These are phyloP conservation scores for Coracopsis vasa DNA, from an alignment of 2,113 vertebrate genomes.

Conservation along the genomic window DNA sequence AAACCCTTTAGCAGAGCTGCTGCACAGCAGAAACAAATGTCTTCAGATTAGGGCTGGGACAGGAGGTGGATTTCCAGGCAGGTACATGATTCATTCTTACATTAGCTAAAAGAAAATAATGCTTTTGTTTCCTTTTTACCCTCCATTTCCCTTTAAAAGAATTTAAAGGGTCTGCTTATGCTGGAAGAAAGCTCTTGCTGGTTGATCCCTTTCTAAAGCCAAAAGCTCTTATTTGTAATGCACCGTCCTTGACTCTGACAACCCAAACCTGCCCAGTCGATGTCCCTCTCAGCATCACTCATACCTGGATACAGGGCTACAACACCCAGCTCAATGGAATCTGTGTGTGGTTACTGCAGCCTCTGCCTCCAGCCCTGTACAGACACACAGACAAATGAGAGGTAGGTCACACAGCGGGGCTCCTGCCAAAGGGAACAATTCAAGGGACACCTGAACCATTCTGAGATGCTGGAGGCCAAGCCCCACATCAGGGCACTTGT, in stretches of 20 bases:
- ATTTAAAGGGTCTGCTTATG: background rate
- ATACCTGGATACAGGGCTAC: background rate
- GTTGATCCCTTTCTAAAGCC: background rate
- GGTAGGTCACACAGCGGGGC: background rate
- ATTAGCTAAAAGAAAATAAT: background rate
- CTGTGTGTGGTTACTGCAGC: background rate
- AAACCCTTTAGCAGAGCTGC: background rate
- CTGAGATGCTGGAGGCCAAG: background rate
- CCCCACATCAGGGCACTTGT: background rate
- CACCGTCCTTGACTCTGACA: background rate
- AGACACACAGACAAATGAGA: accelerated
- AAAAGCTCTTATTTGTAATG: background rate
- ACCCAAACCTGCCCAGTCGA: background rate
- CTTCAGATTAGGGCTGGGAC: background rate
- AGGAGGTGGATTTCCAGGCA: background rate
- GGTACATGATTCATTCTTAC: background rate
- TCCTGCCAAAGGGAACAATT: background rate
- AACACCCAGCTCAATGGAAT: background rate
- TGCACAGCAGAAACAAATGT: background rate
- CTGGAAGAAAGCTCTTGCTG: background rate
- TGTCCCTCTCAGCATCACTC: background rate
- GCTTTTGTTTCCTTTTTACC: background rate
- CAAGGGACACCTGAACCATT: background rate
- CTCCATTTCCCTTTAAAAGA: background rate
- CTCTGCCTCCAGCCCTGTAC: background rate